These are phyloP conservation scores for Mythimna albipuncta DNA, from an alignment of 2,888 invertebrate species.

Conservation along the genomic window DNA sequence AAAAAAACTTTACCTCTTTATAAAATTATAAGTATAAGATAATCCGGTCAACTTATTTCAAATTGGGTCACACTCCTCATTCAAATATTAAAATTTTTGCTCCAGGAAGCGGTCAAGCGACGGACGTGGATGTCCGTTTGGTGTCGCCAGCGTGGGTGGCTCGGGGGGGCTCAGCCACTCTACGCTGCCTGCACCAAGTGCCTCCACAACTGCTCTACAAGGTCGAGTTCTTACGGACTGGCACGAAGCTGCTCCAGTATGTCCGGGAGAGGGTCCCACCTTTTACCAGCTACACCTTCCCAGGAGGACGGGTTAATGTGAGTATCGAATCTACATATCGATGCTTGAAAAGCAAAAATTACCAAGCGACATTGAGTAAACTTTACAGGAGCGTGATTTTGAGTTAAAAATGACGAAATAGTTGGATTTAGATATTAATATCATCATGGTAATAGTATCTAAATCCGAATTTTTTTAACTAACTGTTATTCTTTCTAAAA, in stretches of 20 bases:
- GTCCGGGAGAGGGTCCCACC: constrained; percentile 94
- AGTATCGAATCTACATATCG: constrained; percentile 78
- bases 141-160: constrained; percentile 94
- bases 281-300: constrained; percentile 91
- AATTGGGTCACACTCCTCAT: neutral
- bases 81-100: constrained; percentile 8
- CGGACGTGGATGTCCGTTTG: constrained; percentile 92
- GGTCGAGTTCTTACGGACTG: constrained; percentile 91
- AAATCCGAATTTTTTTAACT: too few relatives aligned
- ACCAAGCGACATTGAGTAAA: too few relatives aligned
- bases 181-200: constrained; percentile 95
- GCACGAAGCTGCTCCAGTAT: constrained; percentile 94
- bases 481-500: too few relatives aligned
- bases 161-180: constrained; percentile 93
- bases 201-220: constrained; percentile 94
- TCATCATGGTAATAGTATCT: too few relatives aligned
- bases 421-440: too few relatives aligned
- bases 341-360: too few relatives aligned
- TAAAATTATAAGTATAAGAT: too few relatives aligned
- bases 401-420: too few relatives aligned
- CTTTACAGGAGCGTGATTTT: too few relatives aligned
- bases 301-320: constrained; percentile 94
- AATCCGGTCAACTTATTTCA: too few relatives aligned
- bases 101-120: constrained; percentile 83
- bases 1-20: too few relatives aligned